phyloP scores from a whole-genome alignment of 2,113 vertebrate genomes.

The Oreotrochilus melanogaster region DNA sequence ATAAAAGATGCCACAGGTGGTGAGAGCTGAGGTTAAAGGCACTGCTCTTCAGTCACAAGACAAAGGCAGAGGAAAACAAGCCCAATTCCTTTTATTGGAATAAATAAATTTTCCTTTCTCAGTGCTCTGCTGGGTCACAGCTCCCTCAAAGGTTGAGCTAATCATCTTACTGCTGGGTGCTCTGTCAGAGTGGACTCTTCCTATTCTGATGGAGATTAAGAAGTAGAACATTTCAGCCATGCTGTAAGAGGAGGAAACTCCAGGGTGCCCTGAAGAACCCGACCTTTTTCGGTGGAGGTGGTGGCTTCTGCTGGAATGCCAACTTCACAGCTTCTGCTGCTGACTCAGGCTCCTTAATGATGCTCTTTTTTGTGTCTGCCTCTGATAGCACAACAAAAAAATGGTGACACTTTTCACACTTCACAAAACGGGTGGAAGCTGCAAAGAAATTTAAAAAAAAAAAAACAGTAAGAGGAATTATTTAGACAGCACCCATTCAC shows the following conservation, averaged over 20 bases:
- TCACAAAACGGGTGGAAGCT: conserved; percentile 98
- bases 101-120: neutral
- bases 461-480: neutral
- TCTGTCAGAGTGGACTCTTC: neutral
- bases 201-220: neutral
- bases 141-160: neutral
- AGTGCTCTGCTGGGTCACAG: neutral
- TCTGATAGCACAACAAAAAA: conserved; percentile 98
- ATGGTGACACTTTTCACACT: conserved; percentile 98
- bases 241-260: neutral
- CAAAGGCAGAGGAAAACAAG: neutral
- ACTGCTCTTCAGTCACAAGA: neutral
- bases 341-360: conserved; percentile 94
- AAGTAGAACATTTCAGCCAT: neutral
- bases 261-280: neutral
- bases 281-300: conserved; percentile 97
- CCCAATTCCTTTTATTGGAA: neutral
- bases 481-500: neutral
- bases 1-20: neutral
- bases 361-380: conserved; percentile 94
- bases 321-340: conserved; percentile 94
- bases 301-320: conserved; percentile 95
- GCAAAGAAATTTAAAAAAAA: conserved; percentile 1
- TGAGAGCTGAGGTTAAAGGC: neutral
- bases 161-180: neutral